Evolutionary conservation across 37 sponge, comb jelly and placozoan species (phyloP), one percentile per base, ranked within the genome.

Genomic region (Cliona cf. orientalis): DNA sequence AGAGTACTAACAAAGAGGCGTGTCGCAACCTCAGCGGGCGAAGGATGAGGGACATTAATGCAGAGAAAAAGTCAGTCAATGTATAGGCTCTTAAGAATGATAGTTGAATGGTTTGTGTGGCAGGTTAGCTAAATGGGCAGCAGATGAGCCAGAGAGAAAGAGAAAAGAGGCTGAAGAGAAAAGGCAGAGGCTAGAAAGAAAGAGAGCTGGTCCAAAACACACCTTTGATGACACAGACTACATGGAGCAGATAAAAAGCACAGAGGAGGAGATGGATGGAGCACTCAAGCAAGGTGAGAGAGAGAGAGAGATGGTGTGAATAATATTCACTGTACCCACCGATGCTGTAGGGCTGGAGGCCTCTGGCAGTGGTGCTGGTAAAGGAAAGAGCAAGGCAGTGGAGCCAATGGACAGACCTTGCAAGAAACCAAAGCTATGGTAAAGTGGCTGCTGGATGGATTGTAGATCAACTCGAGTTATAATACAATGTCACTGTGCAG

Each of bases 21-120:
- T 97, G 99, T 65, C 68, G 99, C 19, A 97, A 99, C 74, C 80
- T 99, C 45, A 93, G 90, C 86, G 99, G 99, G 26, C 74, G 98
- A 59, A 68, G 99, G 78, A 73, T 99, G 45, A 78, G 97, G 57
- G 95, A 99, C 75, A 92, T 99, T 1, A 88, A 92, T 42, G 89
- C 93, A 23, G 94, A 99, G 58, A 99, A 99, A 69, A 86, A 93
- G 90, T 93, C 37, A 79, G 86, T 72, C 46, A 53, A 53, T 53
- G 56, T 53, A 21, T 12, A 21, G 19, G 56, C 19, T 63, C 22
- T n/a, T 9, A 7, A 63, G 7, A 39, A 11, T 39, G 11, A 69
- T 69, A 26, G 64, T n/a, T 62, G 23, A 14, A 7, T n/a, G 23
- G 19, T 14, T 25, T 14, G 64, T 62, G 19, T 25, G 19, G 33